These are phyloP conservation scores for Marcusenius ussheri DNA, from an alignment of 2,113 vertebrate species.

Conservation along the genomic window DNA sequence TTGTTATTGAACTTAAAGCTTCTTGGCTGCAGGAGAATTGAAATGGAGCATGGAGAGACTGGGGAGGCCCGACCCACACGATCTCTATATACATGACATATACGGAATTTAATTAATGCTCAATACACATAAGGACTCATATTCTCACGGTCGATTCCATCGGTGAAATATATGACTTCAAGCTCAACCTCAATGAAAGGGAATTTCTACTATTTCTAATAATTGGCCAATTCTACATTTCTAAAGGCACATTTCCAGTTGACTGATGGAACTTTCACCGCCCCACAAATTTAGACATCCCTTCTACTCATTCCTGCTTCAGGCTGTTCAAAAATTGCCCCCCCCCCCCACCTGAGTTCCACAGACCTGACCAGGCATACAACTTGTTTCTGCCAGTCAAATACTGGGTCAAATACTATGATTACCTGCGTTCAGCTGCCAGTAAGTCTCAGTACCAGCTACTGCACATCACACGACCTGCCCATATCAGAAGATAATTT, in stretches of 20 bases:
- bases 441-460: not conserved
- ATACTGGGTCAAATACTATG: not conserved
- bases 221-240: not conserved
- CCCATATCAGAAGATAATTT: not conserved
- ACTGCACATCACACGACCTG: not conserved
- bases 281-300: not conserved
- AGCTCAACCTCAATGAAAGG: not conserved
- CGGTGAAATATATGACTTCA: not conserved
- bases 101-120: not conserved
- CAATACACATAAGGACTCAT: not conserved
- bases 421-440: not conserved
- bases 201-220: not conserved
- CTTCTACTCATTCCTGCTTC: not conserved
- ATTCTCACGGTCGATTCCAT: not conserved
- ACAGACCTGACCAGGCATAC: not conserved
- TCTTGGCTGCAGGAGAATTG: not conserved
- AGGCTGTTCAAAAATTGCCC: not conserved
- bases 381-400: not conserved
- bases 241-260: not conserved
- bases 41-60: not conserved
- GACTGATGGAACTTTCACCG: not conserved
- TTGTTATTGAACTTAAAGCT: not conserved
- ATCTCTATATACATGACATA: conserved; percentile 1
- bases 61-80: not conserved
- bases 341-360: not conserved